Base-by-base conservation (phyloP, 2,797 vertebrate species). In the Acrocephalus scirpaceus region DNA sequence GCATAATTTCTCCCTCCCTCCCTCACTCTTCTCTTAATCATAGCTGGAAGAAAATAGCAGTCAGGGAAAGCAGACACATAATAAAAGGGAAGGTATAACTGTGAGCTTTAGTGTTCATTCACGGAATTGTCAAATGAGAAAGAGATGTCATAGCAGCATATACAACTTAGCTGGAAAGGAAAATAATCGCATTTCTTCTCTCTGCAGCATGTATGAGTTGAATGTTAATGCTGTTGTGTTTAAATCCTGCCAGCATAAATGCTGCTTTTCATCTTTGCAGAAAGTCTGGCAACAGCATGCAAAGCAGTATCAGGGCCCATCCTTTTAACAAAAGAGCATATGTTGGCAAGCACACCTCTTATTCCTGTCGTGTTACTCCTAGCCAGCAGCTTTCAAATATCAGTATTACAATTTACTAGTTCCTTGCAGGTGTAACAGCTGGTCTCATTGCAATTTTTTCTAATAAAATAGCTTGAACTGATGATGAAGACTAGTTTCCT, bases 191-290 rank as follows among this genome's bases (percentile, higher is more conserved):
- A 50, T 95, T 97, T 96, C 86, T 96, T 88, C 47, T 88, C 45
- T 83, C 84, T 91, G 86, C 78, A 89, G 74, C 67, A 48, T 51
- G 81, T 84, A 73, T 65, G 90, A 90, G 66, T 92, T 70, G 85
- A 93, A 95, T 88, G 82, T 75, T 96, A 93, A 92, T 91, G 65
- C 75, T 96, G 79, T 80, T 61, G 0, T 78, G 48, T 72, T 86
- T 92, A 94, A 96, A 92, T 96, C 64, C 79, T 95, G 57, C 56
- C 90, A 74, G 80, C 93, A 48, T 89, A 94, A 96, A 82, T 92
- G 54, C 93, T 95, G 70, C 70, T 88, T 91, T 96, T 96, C 93
- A 83, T 97, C 85, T 94, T 90, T 78, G 78, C 79, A 78, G 70
- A 91, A 86, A 85, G 50, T 53, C 83, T 94, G 42, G 87, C 84